A percentile compares a stretch with the other conserved stretches of the same genome.
Conservation (phyloP, 2,797 vertebrate species). For the Chromobotia macracanthus region DNA sequence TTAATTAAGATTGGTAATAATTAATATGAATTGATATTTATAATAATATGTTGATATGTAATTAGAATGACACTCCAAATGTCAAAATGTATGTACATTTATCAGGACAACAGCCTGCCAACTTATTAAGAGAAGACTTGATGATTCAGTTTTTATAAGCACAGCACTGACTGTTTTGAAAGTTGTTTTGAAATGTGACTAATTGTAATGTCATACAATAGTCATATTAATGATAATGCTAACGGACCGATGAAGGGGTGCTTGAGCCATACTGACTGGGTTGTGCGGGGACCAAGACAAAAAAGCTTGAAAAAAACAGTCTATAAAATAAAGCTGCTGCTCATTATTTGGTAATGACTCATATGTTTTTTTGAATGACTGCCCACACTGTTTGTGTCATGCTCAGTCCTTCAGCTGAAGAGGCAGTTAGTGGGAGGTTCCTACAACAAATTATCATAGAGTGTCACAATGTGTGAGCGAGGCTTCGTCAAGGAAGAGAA, state of each 20-base stretch:
- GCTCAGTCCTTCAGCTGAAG: conserved; percentile 25
- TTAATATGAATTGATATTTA: too few relatives aligned
- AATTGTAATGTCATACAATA: not conserved
- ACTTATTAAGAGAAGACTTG: not conserved
- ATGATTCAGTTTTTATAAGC: not conserved
- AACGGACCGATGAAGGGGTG: not conserved
- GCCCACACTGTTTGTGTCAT: conserved; percentile 48
- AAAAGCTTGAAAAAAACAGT: not conserved
- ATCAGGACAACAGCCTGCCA: not conserved
- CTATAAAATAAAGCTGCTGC: conserved; percentile 51
- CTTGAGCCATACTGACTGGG: not conserved
- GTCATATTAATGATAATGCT: not conserved
- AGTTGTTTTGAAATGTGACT: not conserved
- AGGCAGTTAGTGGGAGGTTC: conserved; percentile 45
- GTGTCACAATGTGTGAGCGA: conserved; percentile 10
- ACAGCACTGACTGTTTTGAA: not conserved
- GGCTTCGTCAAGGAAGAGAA: not conserved
- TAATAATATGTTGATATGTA: too few relatives aligned
- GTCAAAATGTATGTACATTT: not conserved
- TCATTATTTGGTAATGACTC: conserved; percentile 56
- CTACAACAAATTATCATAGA: conserved; percentile 49
- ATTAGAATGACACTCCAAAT: not conserved
- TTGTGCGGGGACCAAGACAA: not conserved
- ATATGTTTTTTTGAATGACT: conserved; percentile 18
- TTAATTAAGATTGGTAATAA: too few relatives aligned